Evolutionary conservation across 2,797 vertebrate species (phyloP).

Genomic region (Cossypha caffra): DNA sequence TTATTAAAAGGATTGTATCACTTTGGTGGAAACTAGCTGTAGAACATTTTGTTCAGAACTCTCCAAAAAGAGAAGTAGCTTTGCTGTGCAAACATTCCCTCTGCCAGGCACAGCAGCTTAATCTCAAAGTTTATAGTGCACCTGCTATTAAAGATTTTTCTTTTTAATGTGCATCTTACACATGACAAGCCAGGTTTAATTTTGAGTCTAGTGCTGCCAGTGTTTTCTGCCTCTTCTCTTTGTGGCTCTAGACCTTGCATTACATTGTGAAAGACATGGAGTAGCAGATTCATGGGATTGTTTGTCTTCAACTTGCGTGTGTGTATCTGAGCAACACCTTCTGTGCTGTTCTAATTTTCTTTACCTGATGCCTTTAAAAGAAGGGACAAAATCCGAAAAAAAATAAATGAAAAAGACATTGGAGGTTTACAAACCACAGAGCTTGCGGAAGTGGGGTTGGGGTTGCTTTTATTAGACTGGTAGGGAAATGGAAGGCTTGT

Average conservation of each 20-base stretch:
- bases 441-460: background rate
- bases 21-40: background rate
- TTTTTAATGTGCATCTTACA: background rate
- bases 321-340: background rate
- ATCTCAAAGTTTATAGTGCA: background rate
- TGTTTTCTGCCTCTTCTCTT: background rate
- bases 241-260: background rate
- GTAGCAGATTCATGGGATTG: background rate
- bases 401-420: background rate
- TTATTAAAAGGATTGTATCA: background rate
- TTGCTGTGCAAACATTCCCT: background rate
- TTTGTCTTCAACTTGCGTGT: background rate
- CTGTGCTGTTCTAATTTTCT: background rate
- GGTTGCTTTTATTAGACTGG: background rate
- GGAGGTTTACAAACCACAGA: background rate
- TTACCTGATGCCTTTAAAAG: background rate
- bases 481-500: background rate
- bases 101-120: background rate
- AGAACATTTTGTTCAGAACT: background rate
- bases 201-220: background rate
- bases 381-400: background rate
- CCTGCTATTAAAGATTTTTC: background rate
- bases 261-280: rapidly evolving
- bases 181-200: background rate
- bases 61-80: background rate